A percentile compares a stretch with the other conserved stretches of the same genome.
These are phyloP conservation scores for Nomada ferruginata DNA, from an alignment of 2,888 invertebrate genomes.

Conservation along the genomic window DNA sequence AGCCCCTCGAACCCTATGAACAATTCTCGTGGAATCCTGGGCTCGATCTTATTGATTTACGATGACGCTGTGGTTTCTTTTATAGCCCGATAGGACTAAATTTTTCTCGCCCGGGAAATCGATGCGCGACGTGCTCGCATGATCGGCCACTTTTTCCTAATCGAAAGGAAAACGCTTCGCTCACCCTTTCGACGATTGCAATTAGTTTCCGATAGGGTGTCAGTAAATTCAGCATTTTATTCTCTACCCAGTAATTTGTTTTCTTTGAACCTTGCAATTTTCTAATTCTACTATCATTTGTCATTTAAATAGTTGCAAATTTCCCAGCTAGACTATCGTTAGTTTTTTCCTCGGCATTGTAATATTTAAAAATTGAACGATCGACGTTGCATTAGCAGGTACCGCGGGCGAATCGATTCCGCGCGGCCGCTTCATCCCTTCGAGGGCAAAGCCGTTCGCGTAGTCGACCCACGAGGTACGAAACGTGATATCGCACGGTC, in stretches of 20 bases:
- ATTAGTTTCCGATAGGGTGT: not conserved
- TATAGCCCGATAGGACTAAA: conserved; percentile 23
- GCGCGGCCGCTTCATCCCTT: conserved; percentile 20
- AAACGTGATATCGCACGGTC: conserved; percentile 58
- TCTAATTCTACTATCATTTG: too few relatives aligned
- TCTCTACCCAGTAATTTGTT: too few relatives aligned
- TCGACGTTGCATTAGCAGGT: not conserved
- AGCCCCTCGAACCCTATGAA: not conserved
- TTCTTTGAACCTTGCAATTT: too few relatives aligned
- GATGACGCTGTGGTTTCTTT: conserved; percentile 45
- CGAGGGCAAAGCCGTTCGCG: conserved; percentile 21
- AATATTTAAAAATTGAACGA: too few relatives aligned
- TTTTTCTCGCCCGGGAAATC: conserved; percentile 11
- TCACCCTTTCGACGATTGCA: conserved; percentile 1
- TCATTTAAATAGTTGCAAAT: too few relatives aligned
- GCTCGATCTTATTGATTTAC: conserved; percentile 39
- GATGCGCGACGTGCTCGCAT: conserved; percentile 11
- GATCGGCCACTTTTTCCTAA: conserved; percentile 30
- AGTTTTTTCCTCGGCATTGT: too few relatives aligned
- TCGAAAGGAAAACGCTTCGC: not conserved
- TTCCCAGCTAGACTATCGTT: too few relatives aligned
- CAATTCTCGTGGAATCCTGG: conserved; percentile 13
- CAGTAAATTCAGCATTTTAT: not conserved
- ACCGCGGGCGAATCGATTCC: conserved; percentile 24
- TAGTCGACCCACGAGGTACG: conserved; percentile 26